Base-by-base conservation (phyloP, 2,797 vertebrate species). In the Melanotaenia boesemani region DNA sequence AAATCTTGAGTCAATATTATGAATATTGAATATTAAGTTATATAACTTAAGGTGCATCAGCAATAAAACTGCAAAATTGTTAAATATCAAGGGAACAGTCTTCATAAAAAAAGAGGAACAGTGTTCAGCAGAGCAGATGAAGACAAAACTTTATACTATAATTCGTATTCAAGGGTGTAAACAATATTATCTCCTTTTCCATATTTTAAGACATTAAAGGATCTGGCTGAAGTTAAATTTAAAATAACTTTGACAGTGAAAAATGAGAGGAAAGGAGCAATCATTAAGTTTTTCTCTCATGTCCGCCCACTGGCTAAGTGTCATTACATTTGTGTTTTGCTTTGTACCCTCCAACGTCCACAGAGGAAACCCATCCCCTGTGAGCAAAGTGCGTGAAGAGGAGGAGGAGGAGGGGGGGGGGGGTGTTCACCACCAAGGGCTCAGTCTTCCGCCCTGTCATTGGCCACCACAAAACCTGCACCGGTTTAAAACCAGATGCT, bases 401-500 rank as follows among this genome's bases (percentile, higher is more conserved):
- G 44, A 2, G 44, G 44, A 7, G 44, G n/a, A 11, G 65, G 41
- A 13, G 37, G 37, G 64, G 89, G 95, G 4, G 24, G 68, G 90
- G 93, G 92, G 92, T 90, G 95, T 93, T 74, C 80, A 83, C 83
- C 36, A 72, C 63, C 18, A 50, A 0, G 57, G 37, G 81, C 74
- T 72, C 79, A 60, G 75, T 85, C 81, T 88, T 86, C 88, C 90
- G 70, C 85, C 76, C 37, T 90, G 87, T 94, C 94, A 95, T 94
- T 93, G 93, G 94, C 74, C 88, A 76, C 79, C 70, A 63, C 10
- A 18, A 67, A 92, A 90, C 60, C 55, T 71, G 59, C 83, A 90
- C 80, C 83, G 79, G 81, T 83, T 93, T 94, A 94, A 91, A 94
- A 89, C 86, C 83, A 87, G 86, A 73, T 62, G 32, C 52, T 39